Base-by-base conservation (phyloP, 2,888 invertebrate genomes). In the Teleogryllus oceanicus region DNA sequence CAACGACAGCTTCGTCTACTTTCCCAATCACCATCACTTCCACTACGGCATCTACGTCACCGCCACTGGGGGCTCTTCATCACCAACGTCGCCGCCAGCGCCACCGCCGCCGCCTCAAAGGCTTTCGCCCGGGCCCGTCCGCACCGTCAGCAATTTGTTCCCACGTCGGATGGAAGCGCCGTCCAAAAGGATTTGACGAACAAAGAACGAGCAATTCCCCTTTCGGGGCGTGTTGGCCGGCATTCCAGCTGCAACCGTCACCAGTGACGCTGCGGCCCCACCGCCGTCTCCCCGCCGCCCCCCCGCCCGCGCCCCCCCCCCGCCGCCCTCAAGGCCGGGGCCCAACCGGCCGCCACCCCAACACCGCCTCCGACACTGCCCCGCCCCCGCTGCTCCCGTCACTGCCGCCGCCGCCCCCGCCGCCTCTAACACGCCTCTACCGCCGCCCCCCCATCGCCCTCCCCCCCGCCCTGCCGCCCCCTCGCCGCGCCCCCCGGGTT, bases 181-280 rank as follows among this genome's bases (percentile, higher is more conserved):
- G 13, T n/a, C 4, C 16, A 5, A 62, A 62, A 62, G 62, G 62
- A 62, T 62, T 62, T 62, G 62, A 62, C 62, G 16, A 62, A 62
- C 62, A 62, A 62, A 62, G 62, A 62, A 62, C 62, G 62, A 62
- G n/a, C 62, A 62, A 62, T 62, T 62, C 62, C 62, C 62, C n/a
- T 62, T 62, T 62, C 62, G 62, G 37, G 13, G 62, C 62, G 62
- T 18, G n/a, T 18, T 62, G 62, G 37, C 37, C 37, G 37, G 37
- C 37, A 37, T 37, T 37, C 37, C 37, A 37, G 37, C 37, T 8
- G 37, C 37, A 5, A 37, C 37, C 37, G 37, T 37, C 37, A 8
- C 37, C n/a, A 62, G 62, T 16, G 1, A 1, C 62, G 16, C 62
- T 13, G 8, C 12, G 10, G 16, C 62, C n/a, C 4, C n/a, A 1